These are phyloP conservation scores for Capreolus pygargus DNA, from an alignment of 2,113 vertebrate species.

Conservation along the genomic window DNA sequence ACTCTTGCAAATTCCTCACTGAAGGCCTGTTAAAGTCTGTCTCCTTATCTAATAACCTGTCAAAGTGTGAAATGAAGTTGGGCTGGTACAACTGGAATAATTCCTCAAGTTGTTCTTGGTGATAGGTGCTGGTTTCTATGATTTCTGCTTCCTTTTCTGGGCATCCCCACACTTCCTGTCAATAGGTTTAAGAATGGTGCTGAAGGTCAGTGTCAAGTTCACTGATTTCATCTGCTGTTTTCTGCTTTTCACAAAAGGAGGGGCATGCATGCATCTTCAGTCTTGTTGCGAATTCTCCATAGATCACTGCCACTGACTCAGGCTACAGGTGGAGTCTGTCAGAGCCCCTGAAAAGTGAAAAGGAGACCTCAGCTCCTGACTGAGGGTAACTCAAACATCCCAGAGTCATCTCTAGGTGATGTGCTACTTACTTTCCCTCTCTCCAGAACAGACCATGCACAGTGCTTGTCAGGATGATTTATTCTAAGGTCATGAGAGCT, in stretches of 20 bases:
- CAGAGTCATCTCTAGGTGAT: background rate
- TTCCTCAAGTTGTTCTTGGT: background rate
- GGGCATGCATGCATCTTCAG: background rate
- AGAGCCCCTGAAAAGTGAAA: background rate
- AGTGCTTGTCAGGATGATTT: background rate
- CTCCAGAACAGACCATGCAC: background rate
- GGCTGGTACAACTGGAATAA: background rate
- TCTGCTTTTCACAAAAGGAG: background rate
- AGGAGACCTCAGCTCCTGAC: background rate
- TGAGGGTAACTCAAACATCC: background rate
- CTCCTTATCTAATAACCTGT: slow-evolving; percentile 52
- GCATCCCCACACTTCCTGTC: background rate
- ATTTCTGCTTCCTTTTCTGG: background rate
- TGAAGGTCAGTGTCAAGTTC: background rate
- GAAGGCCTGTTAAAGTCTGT: slow-evolving; percentile 7
- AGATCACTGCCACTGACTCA: background rate
- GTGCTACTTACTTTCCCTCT: background rate
- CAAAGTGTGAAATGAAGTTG: slow-evolving; percentile 4
- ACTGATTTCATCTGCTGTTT: background rate
- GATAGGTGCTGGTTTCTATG: background rate
- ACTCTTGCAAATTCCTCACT: slow-evolving; percentile 22
- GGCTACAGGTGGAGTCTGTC: background rate
- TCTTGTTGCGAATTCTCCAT: background rate
- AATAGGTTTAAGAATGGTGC: background rate
- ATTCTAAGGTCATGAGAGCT: background rate